Conservation (phyloP, 2,797 vertebrate genomes). For the Falco naumanni region DNA sequence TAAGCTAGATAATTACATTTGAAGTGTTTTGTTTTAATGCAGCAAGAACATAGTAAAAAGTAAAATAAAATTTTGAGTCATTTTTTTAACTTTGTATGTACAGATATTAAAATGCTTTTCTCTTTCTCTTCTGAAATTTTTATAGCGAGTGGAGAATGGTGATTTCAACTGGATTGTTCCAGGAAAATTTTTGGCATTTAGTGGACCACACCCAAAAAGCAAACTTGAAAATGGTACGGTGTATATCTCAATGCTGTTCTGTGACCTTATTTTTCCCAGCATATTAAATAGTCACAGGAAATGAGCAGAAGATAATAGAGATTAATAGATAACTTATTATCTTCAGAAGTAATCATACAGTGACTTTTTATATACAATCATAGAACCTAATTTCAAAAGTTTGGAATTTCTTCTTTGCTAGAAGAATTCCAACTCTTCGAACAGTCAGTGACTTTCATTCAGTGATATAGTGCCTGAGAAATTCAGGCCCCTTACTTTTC, state of each 20-base stretch:
- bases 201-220: conserved; percentile 95
- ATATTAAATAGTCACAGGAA: neutral
- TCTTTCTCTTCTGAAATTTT: conserved; percentile 48
- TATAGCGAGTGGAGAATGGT: conserved; percentile 95
- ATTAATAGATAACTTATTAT: neutral
- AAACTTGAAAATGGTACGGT: conserved; percentile 93
- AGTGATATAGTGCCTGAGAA: neutral
- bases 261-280: neutral
- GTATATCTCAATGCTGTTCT: neutral
- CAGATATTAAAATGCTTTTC: conserved; percentile 31
- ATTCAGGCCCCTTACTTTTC: neutral
- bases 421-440: neutral
- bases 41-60: neutral
- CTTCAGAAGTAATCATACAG: neutral
- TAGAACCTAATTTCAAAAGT: neutral
- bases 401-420: neutral
- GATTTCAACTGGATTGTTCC: conserved; percentile 98
- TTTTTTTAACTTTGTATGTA: neutral
- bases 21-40: neutral
- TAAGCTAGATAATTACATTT: neutral
- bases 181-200: conserved; percentile 94
- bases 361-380: neutral
- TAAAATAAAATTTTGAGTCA: neutral
- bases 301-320: neutral
- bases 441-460: neutral